phyloP scores from a whole-genome alignment of 1,140 invertebrate species.

The Druon quercuslanigerum region DNA sequence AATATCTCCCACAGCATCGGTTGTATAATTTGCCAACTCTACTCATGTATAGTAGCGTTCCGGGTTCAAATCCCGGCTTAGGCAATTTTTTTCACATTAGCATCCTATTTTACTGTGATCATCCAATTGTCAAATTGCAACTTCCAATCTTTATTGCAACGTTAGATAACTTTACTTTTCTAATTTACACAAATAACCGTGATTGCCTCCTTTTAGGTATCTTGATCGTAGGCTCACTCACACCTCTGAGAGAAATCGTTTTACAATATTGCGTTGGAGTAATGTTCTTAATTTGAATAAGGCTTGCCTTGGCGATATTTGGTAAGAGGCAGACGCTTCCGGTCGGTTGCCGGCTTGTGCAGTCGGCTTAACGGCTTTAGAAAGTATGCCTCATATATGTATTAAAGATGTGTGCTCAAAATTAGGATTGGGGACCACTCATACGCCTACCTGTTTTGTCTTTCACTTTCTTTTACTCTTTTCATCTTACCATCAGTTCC shows the following conservation, averaged over 20 bases:
- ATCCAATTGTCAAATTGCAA: no score
- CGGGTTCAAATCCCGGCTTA: no score
- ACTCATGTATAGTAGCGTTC: no score
- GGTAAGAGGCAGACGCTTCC: conserved; percentile 53
- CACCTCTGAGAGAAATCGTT: not conserved
- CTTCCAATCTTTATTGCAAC: no score
- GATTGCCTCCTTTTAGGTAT: not conserved
- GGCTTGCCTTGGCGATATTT: conserved; percentile 16
- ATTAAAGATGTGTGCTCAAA: conserved; percentile 46
- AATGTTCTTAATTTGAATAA: conserved; percentile 45
- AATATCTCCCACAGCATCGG: no score
- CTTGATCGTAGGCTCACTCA: conserved; percentile 16
- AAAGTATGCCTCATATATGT: conserved; percentile 58
- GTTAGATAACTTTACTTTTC: no score
- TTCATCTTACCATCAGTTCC: no score
- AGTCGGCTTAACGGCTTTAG: conserved; percentile 67
- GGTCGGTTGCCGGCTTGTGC: conserved; percentile 52
- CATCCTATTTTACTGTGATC: no score
- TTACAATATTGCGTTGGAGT: conserved; percentile 38
- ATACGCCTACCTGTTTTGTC: not conserved
- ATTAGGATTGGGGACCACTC: conserved; percentile 40
- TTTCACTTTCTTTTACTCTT: no score
- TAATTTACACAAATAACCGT: no score
- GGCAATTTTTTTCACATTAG: no score
- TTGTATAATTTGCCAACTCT: no score